Evolutionary conservation across 2,888 invertebrate species (phyloP).

Genomic region (Agrochola litura): DNA sequence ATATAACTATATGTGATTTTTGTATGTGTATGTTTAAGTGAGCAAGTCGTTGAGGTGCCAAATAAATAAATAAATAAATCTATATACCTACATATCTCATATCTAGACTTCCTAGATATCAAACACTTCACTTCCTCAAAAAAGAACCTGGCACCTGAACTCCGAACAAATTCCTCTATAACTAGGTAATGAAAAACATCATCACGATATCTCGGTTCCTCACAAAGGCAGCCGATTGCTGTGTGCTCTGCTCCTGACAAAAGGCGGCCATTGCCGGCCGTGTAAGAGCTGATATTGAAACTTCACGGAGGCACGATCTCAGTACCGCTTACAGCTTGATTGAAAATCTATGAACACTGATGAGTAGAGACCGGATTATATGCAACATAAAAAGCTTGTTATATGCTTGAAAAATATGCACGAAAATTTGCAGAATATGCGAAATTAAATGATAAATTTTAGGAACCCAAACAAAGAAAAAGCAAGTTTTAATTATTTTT

Average conservation of each 20-base stretch:
- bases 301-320: neutral
- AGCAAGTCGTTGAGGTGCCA: too few relatives aligned
- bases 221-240: constrained; percentile 32
- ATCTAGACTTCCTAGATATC: neutral
- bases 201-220: constrained; percentile 25
- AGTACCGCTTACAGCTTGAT: neutral
- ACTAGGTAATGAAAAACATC: constrained; percentile 16
- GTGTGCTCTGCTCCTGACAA: constrained; percentile 19
- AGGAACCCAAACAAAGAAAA: too few relatives aligned
- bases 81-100: neutral
- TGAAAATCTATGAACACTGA: constrained; percentile 24
- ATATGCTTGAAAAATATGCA: too few relatives aligned
- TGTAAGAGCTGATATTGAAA: constrained; percentile 29
- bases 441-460: too few relatives aligned
- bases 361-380: neutral
- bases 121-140: constrained; percentile 12
- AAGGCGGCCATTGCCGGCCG: constrained; percentile 12
- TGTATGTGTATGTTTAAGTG: too few relatives aligned
- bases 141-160: neutral
- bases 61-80: too few relatives aligned
- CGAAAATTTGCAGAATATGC: too few relatives aligned
- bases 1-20: too few relatives aligned
- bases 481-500: too few relatives aligned
- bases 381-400: too few relatives aligned
- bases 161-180: constrained; percentile 4